These are phyloP conservation scores for Drosophila borealis DNA, from an alignment of 2,888 invertebrate species.

Conservation along the genomic window DNA sequence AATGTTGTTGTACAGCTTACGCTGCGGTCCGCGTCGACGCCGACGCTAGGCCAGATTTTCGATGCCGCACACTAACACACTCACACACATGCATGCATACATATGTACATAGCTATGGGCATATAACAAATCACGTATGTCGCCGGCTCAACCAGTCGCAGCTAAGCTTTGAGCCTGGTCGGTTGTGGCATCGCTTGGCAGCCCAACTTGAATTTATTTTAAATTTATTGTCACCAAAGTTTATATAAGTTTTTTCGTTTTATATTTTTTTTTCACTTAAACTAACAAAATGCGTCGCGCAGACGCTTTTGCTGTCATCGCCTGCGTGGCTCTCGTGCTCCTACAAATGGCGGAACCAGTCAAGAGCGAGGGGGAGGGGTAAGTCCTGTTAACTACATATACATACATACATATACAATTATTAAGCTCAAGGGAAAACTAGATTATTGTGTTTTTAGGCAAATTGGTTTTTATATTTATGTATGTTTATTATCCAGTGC, in stretches of 20 bases:
- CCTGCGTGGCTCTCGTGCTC: slow-evolving; percentile 50
- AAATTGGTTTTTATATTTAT: too few species aligned
- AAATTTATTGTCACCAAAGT: slow-evolving; percentile 9
- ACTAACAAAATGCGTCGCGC: slow-evolving; percentile 64
- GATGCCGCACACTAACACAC: slow-evolving; percentile 10
- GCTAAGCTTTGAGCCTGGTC: slow-evolving; percentile 65
- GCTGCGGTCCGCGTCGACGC: slow-evolving; percentile 31
- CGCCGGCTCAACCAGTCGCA: slow-evolving; percentile 64
- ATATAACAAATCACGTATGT: slow-evolving; percentile 65
- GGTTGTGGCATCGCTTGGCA: slow-evolving; percentile 60
- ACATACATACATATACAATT: background rate
- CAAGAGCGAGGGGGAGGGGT: slow-evolving; percentile 70
- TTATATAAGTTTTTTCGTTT: slow-evolving; percentile 23
- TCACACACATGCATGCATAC: slow-evolving; percentile 4
- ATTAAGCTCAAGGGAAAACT: too few species aligned
- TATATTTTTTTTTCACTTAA: slow-evolving; percentile 1
- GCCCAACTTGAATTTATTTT: slow-evolving; percentile 1
- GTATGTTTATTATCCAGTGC: too few species aligned
- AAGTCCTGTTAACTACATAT: background rate
- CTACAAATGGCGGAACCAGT: slow-evolving; percentile 65
- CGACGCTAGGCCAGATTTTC: slow-evolving; percentile 29
- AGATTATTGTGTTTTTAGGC: too few species aligned
- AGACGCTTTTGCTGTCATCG: slow-evolving; percentile 64
- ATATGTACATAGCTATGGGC: background rate
- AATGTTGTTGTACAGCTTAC: slow-evolving; percentile 7